Evolutionary conservation across 2,797 vertebrate species (phyloP).

Genomic region (Eremophila alpestris): DNA sequence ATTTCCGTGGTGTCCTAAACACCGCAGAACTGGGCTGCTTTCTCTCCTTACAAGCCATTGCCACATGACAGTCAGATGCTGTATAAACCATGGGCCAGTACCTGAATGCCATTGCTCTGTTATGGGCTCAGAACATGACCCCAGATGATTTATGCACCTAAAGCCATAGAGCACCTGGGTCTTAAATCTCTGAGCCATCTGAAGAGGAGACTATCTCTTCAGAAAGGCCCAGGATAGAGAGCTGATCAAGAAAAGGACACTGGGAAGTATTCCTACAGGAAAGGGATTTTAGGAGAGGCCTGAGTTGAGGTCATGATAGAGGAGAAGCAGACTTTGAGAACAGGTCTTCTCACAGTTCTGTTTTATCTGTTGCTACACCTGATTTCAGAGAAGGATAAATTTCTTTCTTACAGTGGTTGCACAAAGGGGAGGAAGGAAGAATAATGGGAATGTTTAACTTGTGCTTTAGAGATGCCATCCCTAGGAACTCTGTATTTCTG

Average conservation of each 20-base stretch:
- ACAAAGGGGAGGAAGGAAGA: not conserved
- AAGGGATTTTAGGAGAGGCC: not conserved
- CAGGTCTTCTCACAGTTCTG: not conserved
- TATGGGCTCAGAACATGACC: not conserved
- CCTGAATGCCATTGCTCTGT: not conserved
- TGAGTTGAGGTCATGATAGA: not conserved
- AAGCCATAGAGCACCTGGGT: not conserved
- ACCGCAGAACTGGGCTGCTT: not conserved
- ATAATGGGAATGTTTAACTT: not conserved
- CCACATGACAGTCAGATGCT: not conserved
- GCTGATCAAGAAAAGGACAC: not conserved
- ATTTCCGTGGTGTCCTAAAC: not conserved
- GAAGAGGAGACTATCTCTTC: not conserved
- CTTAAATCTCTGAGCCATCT: not conserved
- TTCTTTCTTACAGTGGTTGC: not conserved
- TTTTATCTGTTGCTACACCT: not conserved
- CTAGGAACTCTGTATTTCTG: not conserved
- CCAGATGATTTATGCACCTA: not conserved
- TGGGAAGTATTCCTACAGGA: not conserved
- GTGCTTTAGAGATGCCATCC: not conserved
- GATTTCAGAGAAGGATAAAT: not conserved
- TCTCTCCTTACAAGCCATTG: not conserved
- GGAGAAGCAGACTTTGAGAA: not conserved
- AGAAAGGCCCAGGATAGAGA: not conserved
- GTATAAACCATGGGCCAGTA: not conserved